Evolutionary conservation across 2,113 vertebrate genomes (phyloP), one percentile per base, ranked within the genome.

Genomic region (Paramisgurnus dabryanus): DNA sequence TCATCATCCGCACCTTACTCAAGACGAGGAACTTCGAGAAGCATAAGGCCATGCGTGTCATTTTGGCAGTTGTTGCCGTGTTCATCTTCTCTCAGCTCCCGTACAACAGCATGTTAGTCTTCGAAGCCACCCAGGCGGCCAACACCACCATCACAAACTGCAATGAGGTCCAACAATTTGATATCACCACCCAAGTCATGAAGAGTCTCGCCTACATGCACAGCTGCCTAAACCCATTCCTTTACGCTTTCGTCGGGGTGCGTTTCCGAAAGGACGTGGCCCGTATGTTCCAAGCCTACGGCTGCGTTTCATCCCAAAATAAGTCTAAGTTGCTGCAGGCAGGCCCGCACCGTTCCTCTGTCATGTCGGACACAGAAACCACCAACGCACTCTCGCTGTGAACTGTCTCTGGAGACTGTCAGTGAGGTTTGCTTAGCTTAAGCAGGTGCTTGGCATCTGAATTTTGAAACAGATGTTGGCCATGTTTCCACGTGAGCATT

Each of bases 71-170:
- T 45, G 90, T 97, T 55, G 89, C 86, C 0, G 90, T 87, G 65
- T 98, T 98, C 17, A 79, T 96, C 0, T 11, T 94, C 53, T 94
- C 96, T 0, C 96, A 97, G 88, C 88, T 97, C 40, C 96, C 96
- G 0, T 94, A 95, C 91, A 96, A 93, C 7, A 82, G 86, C n/a
- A 55, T 94, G 67, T 86, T 98, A 81, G 76, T 96, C 68, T 66
- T 94, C 45, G 91, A 93, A 87, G 88, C 91, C 2, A 63, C 90
- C 0, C 85, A 92, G 34, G 91, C 90, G 0, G 89, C 89, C 15
- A 76, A 84, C 0, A 15, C 61, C 9, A 85, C 69, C 7, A 78
- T 81, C 0, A 82, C 91, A 57, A 81, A 78, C 66, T 98, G 96
- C 0, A 5, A 83, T 1, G 2, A 86, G 11, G 39, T 87, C 0